Percentiles rank a stretch among this genome's conserved stretches.
phyloP scores from a whole-genome alignment of 2,888 invertebrate genomes.

The Acronicta psi region DNA sequence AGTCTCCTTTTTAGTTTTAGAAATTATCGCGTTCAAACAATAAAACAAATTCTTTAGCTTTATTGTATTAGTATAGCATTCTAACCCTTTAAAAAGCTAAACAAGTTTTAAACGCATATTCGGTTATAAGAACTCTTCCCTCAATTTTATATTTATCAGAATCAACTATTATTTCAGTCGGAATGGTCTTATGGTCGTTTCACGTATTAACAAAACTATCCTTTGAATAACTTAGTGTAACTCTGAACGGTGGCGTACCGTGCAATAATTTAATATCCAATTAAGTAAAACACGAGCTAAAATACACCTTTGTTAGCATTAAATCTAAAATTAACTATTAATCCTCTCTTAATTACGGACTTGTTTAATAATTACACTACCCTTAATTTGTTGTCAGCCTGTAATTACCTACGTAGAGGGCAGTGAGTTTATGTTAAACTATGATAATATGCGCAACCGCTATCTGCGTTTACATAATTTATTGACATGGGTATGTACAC shows the following conservation, averaged over 20 bases:
- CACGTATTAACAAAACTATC: conserved; percentile 1
- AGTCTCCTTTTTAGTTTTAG: too few species aligned
- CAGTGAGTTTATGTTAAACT: conserved; percentile 13
- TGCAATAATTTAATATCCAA: conserved; percentile 1
- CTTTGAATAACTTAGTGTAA: conserved; percentile 1
- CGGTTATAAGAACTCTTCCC: too few species aligned
- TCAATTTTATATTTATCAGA: neutral
- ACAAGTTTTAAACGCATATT: too few species aligned
- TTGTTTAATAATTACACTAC: conserved; percentile 15
- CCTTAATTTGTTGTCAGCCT: conserved; percentile 19
- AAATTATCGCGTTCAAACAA: too few species aligned
- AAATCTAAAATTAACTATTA: conserved; percentile 17
- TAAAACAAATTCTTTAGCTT: too few species aligned
- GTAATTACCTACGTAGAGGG: conserved; percentile 11
- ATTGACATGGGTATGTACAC: neutral
- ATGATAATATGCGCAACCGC: conserved; percentile 9
- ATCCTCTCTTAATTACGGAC: conserved; percentile 23
- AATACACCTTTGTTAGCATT: neutral
- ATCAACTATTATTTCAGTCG: conserved; percentile 6
- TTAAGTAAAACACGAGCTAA: neutral
- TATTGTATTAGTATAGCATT: too few species aligned
- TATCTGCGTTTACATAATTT: conserved; percentile 4
- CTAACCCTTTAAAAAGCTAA: too few species aligned
- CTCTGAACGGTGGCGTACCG: neutral
- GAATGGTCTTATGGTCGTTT: conserved; percentile 5